Evolutionary conservation across 2,113 vertebrate species (phyloP).

Genomic region (Dendropsophus ebraccatus): DNA sequence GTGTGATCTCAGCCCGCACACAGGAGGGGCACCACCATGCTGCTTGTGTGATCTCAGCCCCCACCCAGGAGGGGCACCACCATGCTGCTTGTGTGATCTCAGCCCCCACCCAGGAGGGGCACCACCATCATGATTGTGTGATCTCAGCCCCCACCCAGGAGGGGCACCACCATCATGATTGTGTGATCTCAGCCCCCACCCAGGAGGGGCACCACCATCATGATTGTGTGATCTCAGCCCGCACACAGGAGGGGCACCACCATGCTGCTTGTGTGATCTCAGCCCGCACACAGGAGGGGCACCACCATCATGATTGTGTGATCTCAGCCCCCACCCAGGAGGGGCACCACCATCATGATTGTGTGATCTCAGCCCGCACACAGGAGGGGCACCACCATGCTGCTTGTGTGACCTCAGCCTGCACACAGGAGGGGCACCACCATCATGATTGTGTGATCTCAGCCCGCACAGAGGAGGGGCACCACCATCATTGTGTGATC

Average conservation of each 20-base stretch:
- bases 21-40: background rate
- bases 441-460: too few species aligned
- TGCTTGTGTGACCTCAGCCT: too few species aligned
- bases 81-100: too few species aligned
- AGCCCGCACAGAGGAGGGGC: too few species aligned
- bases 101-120: too few species aligned
- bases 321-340: too few species aligned
- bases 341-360: background rate
- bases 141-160: too few species aligned
- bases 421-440: background rate
- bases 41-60: constrained; percentile 21
- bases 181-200: too few species aligned
- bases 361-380: too few species aligned
- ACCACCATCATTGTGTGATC: background rate
- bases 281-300: too few species aligned
- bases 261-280: too few species aligned
- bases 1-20: background rate
- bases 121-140: background rate
- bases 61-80: background rate
- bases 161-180: background rate
- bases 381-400: background rate
- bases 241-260: background rate
- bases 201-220: background rate
- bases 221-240: too few species aligned
- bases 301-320: background rate